Percentiles rank a stretch among this genome's conserved stretches.
These are phyloP conservation scores for Mormyrus iriodes DNA, from an alignment of 2,113 vertebrate species.

Conservation along the genomic window DNA sequence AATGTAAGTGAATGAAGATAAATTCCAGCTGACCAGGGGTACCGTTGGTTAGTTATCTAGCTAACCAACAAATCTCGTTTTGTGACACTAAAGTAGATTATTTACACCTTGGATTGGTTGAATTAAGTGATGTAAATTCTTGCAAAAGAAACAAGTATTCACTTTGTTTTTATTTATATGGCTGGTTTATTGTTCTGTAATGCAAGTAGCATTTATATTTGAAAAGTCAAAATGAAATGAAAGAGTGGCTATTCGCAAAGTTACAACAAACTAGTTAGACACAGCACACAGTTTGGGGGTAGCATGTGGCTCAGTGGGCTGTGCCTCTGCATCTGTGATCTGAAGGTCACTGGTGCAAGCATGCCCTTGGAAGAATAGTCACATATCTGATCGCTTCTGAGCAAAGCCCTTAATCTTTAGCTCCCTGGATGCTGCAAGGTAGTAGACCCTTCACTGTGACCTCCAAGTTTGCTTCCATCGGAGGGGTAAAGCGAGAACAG, in stretches of 20 bases:
- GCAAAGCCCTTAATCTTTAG: not conserved
- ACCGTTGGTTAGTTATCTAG: not conserved
- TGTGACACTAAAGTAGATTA: not conserved
- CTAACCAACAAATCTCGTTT: not conserved
- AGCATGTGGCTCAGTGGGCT: not conserved
- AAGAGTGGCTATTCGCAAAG: not conserved
- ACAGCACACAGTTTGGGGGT: not conserved
- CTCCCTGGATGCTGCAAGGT: not conserved
- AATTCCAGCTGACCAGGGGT: not conserved
- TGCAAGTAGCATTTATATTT: not conserved
- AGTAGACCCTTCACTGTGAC: not conserved
- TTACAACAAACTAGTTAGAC: not conserved
- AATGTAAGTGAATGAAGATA: not conserved
- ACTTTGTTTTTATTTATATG: not conserved
- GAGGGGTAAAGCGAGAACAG: not conserved
- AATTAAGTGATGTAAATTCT: not conserved
- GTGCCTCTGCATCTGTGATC: not conserved
- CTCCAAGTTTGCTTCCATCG: not conserved
- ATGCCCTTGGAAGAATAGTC: not conserved
- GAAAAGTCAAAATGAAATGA: not conserved
- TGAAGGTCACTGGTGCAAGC: not conserved
- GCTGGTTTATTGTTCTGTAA: not conserved
- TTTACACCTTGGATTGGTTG: not conserved
- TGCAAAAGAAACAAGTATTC: not conserved
- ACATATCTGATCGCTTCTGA: not conserved